Evolutionary conservation across 30 jellyfish, hydroid and myxozoan genomes (phyloP), one percentile per base, ranked within the genome.

Genomic region (Cassiopea andromeda): DNA sequence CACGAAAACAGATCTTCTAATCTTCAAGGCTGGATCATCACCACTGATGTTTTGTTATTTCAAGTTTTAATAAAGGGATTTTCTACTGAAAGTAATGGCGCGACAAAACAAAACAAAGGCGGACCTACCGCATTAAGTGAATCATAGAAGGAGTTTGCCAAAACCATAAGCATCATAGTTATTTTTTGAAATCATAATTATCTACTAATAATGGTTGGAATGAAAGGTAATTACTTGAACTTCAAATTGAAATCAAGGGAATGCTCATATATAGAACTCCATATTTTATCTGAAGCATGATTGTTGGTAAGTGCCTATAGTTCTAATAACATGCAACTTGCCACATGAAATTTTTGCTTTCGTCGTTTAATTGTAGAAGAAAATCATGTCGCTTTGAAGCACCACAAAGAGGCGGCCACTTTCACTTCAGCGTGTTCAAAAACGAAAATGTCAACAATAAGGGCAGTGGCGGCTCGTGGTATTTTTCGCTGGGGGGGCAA

Each of bases 51-150:
- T 64, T 17, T 64, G 73, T 64, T 0, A 64, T 64, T 64, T 64
- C 73, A 64, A 27, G 73, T 17, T 64, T 4, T 27, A 13, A 64
- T 70, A 70, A 43, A 70, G 1, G 79, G 49, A 70, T 7, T 70
- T 70, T 70, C 10, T 70, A 10, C 50, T 70, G 2, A 70, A 70
- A 43, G 70, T 48, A 57, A 43, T 17, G 74, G 48, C 59, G 50
- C 75, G 74, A 47, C 74, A 48, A 47, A 15, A 74, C 14, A 57
- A 48, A 6, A 70, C 54, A 70, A 77, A 54, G n/a, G 78, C 1
- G 44, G 90, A 50, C 82, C 83, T 69, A 81, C 90, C 90, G 81
- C 90, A 69, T 71, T 81, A 81, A 48, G 50, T 17, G 43, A 68
- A 81, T n/a, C 46, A 81, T 13, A 81, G 58, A 19, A 48, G 73